phyloP scores from a whole-genome alignment of 1,140 invertebrate genomes.

The Halictus rubicundus region DNA sequence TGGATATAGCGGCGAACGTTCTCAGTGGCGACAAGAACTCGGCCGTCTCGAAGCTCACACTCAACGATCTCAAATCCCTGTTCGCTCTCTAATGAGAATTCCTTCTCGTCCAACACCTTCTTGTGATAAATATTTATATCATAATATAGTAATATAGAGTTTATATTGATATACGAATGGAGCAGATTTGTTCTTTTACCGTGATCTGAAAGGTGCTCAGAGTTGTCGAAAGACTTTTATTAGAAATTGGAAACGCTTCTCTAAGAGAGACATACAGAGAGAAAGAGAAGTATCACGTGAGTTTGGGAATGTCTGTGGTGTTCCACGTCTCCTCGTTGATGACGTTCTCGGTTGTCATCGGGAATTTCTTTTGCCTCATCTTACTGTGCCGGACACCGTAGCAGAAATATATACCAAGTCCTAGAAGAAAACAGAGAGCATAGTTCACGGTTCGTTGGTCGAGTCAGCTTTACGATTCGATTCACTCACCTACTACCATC shows the following conservation, averaged over 20 bases:
- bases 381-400: conserved; percentile 70
- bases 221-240: conserved; percentile 8
- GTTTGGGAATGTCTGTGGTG: neutral
- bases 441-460: neutral
- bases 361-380: conserved; percentile 2
- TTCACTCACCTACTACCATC: conserved; percentile 76
- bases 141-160: too few relatives aligned
- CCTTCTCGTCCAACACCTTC: too few relatives aligned
- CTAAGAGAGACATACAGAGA: neutral
- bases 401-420: conserved; percentile 67
- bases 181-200: too few relatives aligned
- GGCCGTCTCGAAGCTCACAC: conserved; percentile 84
- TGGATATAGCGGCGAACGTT: conserved; percentile 89
- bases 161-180: too few relatives aligned
- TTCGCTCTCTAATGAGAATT: conserved; percentile 79
- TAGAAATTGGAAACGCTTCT: neutral
- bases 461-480: neutral
- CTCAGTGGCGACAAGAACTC: conserved; percentile 84
- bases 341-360: neutral
- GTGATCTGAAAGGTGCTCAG: neutral
- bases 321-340: neutral
- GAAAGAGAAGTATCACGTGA: conserved; percentile 12
- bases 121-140: too few relatives aligned
- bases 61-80: conserved; percentile 89
- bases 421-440: conserved; percentile 34